Base-by-base conservation (phyloP, 1,140 invertebrate species). In the Drosophila obscura region DNA sequence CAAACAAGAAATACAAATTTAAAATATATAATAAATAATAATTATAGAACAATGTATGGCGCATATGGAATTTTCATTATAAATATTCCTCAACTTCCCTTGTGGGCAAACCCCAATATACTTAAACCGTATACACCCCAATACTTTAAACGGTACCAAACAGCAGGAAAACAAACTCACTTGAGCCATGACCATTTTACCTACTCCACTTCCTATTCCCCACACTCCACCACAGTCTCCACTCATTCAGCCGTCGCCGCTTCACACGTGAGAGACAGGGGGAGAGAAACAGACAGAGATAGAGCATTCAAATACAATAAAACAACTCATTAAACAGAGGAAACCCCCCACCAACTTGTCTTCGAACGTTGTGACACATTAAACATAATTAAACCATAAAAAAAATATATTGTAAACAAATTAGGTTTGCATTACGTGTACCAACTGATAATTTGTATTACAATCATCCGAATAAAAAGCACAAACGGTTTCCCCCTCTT, bases 171-270 rank as follows among this genome's bases (percentile, higher is more conserved):
- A 8, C 16, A 55, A 69, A 57, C 56, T 4, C 50, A 67, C 63
- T 67, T 56, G 66, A 50, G 64, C 66, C 66, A 69, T 68, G 66
- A 69, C 63, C 63, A 56, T 57, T 69, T 68, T 68, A 69, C 45
- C 65, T 59, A 69, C 65, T 72, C 64, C 39, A 72, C 41, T 72
- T 72, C 65, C 53, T 59, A 60, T 39, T 59, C 11, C 1, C 39
- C 11, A 41, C 24, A 50, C 24, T 16, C 50, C 43, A 46, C 50
- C 19, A 16, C 16, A 19, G 19, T 19, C 19, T 48, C 31, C 35
- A 48, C 43, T 64, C 39, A 31, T 63, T 19, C 24, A 15, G 43
- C 6, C 35, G 11, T 22, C 26, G 43, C 8, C 49, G 56, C 62
- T 48, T 41, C 67, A 9, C 45, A 67, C 39, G 35, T 50, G 31